These are phyloP conservation scores for Halictus rubicundus DNA, from an alignment of 1,140 invertebrate genomes.

Conservation along the genomic window DNA sequence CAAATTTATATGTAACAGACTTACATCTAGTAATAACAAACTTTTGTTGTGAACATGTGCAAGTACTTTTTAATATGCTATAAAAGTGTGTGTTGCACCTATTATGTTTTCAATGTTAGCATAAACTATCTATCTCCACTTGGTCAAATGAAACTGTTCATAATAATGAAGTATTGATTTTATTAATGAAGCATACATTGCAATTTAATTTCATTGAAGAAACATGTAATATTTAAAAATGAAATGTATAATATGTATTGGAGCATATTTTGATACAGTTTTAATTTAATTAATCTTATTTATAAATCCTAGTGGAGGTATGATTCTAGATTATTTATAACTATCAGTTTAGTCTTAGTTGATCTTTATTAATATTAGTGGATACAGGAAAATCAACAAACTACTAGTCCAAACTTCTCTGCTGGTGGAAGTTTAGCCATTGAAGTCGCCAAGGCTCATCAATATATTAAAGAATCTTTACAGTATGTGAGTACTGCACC, in stretches of 20 bases:
- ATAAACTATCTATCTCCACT: constrained; percentile 55
- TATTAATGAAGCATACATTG: background rate
- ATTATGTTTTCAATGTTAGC: constrained; percentile 23
- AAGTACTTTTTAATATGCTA: background rate
- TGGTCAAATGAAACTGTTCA: background rate
- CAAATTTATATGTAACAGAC: background rate
- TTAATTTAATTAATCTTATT: constrained; percentile 17
- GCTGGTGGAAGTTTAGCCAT: constrained; percentile 79
- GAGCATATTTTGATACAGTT: background rate
- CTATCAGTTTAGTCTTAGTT: constrained; percentile 67
- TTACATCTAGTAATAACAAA: background rate
- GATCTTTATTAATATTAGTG: constrained; percentile 73
- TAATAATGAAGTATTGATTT: background rate
- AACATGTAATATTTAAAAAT: too few relatives aligned
- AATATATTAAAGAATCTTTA: constrained; percentile 82
- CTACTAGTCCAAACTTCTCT: constrained; percentile 70
- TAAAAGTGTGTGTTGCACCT: background rate
- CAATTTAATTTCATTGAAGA: background rate
- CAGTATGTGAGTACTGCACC: constrained; percentile 81
- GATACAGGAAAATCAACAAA: constrained; percentile 74
- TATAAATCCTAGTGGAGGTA: constrained; percentile 56
- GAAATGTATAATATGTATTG: too few relatives aligned
- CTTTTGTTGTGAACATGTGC: constrained; percentile 2
- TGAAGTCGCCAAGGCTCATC: constrained; percentile 82
- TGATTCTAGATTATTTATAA: constrained; percentile 49